Conservation (phyloP, 2,113 vertebrate species). For the Eptesicus fuscus region DNA sequence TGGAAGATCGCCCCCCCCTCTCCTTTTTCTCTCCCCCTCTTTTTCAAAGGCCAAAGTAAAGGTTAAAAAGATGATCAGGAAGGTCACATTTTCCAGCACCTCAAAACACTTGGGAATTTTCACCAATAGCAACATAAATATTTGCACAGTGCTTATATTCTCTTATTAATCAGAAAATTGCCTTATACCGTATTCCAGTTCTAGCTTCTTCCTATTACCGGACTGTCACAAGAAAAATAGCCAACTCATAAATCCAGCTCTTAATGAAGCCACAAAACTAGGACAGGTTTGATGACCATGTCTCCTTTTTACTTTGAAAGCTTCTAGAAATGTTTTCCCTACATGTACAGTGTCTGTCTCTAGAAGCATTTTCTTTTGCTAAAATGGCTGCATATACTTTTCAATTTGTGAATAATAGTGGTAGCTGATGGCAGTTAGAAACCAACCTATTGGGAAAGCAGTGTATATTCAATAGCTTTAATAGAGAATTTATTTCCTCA, state of each 20-base stretch:
- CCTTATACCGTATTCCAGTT: background rate
- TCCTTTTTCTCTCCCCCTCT: background rate
- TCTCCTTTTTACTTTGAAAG: background rate
- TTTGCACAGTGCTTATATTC: background rate
- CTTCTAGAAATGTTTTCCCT: background rate
- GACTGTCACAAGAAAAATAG: background rate
- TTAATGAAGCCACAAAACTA: background rate
- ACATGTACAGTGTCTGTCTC: background rate
- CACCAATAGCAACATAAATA: background rate
- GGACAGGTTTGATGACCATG: background rate
- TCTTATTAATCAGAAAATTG: conserved; percentile 34
- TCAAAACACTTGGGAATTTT: conserved; percentile 28
- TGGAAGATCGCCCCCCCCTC: background rate
- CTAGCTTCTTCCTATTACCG: background rate
- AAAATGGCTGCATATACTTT: background rate
- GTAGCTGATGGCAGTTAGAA: background rate
- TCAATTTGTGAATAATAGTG: background rate
- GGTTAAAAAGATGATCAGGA: background rate
- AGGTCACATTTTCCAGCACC: background rate
- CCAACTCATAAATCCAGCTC: background rate
- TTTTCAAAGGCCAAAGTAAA: conserved; percentile 34
- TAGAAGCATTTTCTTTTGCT: background rate
- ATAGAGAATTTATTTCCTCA: background rate
- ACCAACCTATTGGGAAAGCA: background rate
- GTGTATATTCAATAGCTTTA: background rate